Evolutionary conservation across 2,797 vertebrate species (phyloP), one percentile per base, ranked within the genome.

Genomic region (Oceanodroma leucorhoa): DNA sequence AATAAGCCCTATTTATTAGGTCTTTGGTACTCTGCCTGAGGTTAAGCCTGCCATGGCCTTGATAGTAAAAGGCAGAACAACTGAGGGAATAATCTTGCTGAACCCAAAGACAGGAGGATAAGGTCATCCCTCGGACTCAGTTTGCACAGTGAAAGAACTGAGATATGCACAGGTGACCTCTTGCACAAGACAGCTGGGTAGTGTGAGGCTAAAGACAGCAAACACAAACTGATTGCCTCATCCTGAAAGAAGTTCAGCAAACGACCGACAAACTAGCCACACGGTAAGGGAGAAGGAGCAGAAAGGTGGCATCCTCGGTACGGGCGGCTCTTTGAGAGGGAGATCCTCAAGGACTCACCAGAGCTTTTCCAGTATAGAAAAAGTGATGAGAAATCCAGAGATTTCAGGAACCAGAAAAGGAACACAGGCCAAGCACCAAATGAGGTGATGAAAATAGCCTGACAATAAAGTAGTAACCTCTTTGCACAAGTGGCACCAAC

Each of bases 261-360:
- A 58, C 0, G 1, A 50, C 27, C 4, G 2, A 24, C 1, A 2
- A 29, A 43, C 16, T 22, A 34, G 26, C 14, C 21, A 43, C 2
- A 0, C 1, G 2, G 21, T 24, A 23, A 67, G 43, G 32, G 1
- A 38, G 15, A 61, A 78, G 32, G 29, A 54, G 61, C 36, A 34
- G 43, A 36, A 46, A 67, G 17, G 48, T 46, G 43, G 24, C n/a
- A 60, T 40, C 62, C 62, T 55, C 1, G 0, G 5, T 45, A 40
- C 0, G 1, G 50, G 45, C 0, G 3, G 57, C 51, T 46, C 61
- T 55, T 30, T 36, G 62, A 41, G 43, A 48, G 0, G 0, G 36
- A 65, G 15, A 24, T 55, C 14, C 67, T 75, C 38, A 27, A 61
- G 51, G 46, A 48, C 24, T 32, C 54, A 17, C 36, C 22, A 41